A percentile compares a stretch with the other conserved stretches of the same genome.
These are phyloP conservation scores for Okapia johnstoni DNA, from an alignment of 2,113 vertebrate species.

Conservation along the genomic window DNA sequence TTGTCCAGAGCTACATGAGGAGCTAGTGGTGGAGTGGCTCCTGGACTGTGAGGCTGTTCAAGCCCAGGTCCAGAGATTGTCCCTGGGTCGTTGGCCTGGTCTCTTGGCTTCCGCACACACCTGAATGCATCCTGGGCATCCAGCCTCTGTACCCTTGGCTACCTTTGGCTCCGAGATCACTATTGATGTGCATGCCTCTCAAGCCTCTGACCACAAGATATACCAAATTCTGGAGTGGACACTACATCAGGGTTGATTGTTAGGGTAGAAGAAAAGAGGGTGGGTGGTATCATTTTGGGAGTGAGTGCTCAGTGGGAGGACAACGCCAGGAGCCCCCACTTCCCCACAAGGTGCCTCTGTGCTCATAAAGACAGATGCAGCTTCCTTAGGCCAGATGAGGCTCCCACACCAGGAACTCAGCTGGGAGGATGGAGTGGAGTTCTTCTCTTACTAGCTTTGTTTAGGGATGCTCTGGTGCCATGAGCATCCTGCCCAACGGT, in stretches of 20 bases:
- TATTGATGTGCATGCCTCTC: not conserved
- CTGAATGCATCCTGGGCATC: not conserved
- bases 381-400: not conserved
- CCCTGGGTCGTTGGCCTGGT: not conserved
- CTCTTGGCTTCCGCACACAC: not conserved
- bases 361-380: not conserved
- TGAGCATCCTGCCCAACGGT: not conserved
- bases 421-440: not conserved
- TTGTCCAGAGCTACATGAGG: not conserved
- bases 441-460: too few species aligned
- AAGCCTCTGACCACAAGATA: not conserved
- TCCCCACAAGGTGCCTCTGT: rapidly evolving
- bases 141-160: not conserved
- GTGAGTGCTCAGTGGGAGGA: not conserved
- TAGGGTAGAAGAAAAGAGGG: not conserved
- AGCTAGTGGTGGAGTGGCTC: not conserved
- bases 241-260: rapidly evolving
- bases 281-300: not conserved
- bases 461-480: not conserved
- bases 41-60: not conserved
- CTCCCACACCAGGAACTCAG: rapidly evolving
- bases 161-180: not conserved
- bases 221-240: too few species aligned
- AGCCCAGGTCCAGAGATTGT: not conserved
- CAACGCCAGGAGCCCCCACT: not conserved